Evolutionary conservation across 2,888 invertebrate species (phyloP), one percentile per base, ranked within the genome.

Genomic region (Microplitis manilae): DNA sequence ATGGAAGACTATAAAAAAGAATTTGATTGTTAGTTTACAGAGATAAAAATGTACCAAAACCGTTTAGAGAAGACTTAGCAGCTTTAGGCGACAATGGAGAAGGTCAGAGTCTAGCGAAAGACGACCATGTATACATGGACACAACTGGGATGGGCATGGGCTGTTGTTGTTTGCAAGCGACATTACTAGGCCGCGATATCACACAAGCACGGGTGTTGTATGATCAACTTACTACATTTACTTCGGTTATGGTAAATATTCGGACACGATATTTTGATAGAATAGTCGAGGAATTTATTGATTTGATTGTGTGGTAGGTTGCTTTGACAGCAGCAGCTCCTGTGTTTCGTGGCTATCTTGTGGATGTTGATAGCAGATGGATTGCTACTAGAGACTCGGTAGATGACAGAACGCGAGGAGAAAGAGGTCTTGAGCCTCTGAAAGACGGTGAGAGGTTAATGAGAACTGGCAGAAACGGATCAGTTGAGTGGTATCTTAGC

Each of bases 91-190:
- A 96, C 87, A 94, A 96, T 82, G 94, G 94, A 8, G 83, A 85
- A 4, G 89, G 91, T 81, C 90, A 91, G 79, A 91, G 92, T 83
- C 94, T 94, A 1, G 95, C 96, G 0, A 92, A 94, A 85, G 96
- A 96, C 0, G 96, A 98, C 91, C 96, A 97, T 86, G 96, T 99
- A 79, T 97, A 98, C 87, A 95, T 99, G 95, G 99, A 99, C 90
- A 97, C 97, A 1, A 98, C 99, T 98, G 99, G 98, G 41, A 99
- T 99, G 90, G 99, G 98, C 75, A 99, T 99, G 99, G 99, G 99
- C 40, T 98, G 98, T 90, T 97, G 97, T 86, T 98, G 98, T 88
- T 92, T 98, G 62, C 98, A 99, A 90, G 92, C 97, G 75, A 98
- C 97, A 70, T 99, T 99, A 92, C 96, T 97, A 91, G 98, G 99